Evolutionary conservation across 2,797 vertebrate species (phyloP), one percentile per base, ranked within the genome.

Genomic region (Pyrocephalus nanus): DNA sequence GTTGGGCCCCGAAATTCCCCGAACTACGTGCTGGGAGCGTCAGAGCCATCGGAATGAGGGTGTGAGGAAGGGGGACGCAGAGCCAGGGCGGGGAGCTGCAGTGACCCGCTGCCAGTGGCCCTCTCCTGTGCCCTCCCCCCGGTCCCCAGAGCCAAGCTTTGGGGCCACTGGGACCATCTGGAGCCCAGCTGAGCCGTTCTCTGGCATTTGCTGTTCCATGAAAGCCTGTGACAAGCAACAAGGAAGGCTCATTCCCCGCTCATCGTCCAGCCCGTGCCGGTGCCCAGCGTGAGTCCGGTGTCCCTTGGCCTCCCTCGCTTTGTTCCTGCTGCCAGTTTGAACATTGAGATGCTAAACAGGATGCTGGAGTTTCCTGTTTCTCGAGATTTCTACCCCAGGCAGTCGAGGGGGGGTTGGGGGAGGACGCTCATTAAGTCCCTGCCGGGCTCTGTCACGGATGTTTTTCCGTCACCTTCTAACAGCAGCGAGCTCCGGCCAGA

Each of bases 361-460:
- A 94, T 73, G 74, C 57, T 55, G 87, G 81, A 64, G 78, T 78
- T 96, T 95, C 94, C 95, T 93, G 93, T 88, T 94, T 79, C 93
- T 94, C 4, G 29, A 71, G 61, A 26, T 84, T 89, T 89, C 84
- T 11, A 74, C n/a, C 73, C 80, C 86, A 25, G 62, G 36, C 79
- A 47, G 69, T 60, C 8, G 42, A 7, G 40, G 40, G 13, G 57
- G 86, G 42, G 12, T n/a, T 38, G 40, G 25, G 25, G 0, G 83
- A 48, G 87, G 51, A 89, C 3, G 11, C 89, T 91, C 90, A 57
- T 77, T 78, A 72, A 64, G 19, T 75, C 61, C 83, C 47, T 15
- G 2, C 36, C 12, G 2, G 42, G 42, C 86, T 78, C 42, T 1
- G 34, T 45, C 74, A 36, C 34, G 47, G 94, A 78, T 92, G 90